Evolutionary conservation across 2,113 vertebrate species (phyloP), one percentile per base, ranked within the genome.

Genomic region (Lophotis ruficrista): DNA sequence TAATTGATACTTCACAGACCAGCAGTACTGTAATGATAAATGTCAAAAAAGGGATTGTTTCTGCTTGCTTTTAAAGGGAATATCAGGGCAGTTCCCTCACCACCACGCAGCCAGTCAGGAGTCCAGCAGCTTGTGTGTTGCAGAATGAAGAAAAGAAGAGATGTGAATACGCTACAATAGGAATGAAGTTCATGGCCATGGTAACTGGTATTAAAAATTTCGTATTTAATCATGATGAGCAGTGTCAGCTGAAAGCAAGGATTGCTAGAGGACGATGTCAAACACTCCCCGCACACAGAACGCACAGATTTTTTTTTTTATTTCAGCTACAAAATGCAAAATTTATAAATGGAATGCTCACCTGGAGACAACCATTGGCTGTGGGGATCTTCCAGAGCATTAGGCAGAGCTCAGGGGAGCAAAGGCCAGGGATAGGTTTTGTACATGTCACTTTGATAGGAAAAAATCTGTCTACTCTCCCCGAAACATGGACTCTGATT

Each of bases 1-100:
- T 95, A 89, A 91, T 84, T 96, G 95, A 93, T 96, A 56, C 53
- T 81, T 91, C 69, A 60, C 91, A 84, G 61, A 70, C 38, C 47
- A 0, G 0, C 69, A 25, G 72, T 25, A 41, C 43, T 38, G 15
- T 8, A 51, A 77, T 60, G 89, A 75, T 60, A 78, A 75, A 78
- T 54, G 77, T 30, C 14, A 51, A 31, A 38, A 84, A 50, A 31
- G 6, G 7, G 4, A 16, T 24, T 60, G 12, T 61, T 28, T 94
- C 56, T 9, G 3, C 64, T 61, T 78, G 87, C 69, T 92, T 75
- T 75, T 75, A 71, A 79, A 91, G 68, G 51, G 43, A 61, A 17
- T 78, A 93, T 66, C 80, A 75, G 72, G 80, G 80, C 76, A 71
- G 69, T 68, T 94, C 69, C 22, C 47, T 92, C 45, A 65, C n/a